These are phyloP conservation scores for Microtus pennsylvanicus DNA, from an alignment of 2,113 vertebrate species.

Conservation along the genomic window DNA sequence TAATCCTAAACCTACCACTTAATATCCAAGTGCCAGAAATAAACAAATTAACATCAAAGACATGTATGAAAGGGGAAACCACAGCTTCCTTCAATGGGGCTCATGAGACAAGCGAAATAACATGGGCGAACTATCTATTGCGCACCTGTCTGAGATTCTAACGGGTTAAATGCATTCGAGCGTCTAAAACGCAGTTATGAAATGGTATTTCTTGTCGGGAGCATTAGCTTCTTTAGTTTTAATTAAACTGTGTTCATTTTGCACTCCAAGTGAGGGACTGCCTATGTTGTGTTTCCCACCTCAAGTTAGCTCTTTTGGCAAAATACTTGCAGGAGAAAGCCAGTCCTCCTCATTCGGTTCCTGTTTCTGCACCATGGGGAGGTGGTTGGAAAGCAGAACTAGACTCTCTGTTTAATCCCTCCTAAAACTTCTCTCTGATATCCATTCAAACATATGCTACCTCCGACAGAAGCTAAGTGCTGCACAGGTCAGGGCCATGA, in stretches of 20 bases:
- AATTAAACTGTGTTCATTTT: neutral
- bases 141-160: neutral
- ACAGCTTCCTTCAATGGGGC: neutral
- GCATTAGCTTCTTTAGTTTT: neutral
- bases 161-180: neutral
- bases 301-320: neutral
- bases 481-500: neutral
- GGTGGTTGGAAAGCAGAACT: slow-evolving; percentile 48
- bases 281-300: neutral
- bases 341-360: neutral
- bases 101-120: neutral
- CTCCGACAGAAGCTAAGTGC: neutral
- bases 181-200: neutral
- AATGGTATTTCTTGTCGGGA: neutral
- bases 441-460: neutral
- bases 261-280: neutral
- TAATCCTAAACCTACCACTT: neutral
- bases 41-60: neutral
- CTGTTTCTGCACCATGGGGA: slow-evolving; percentile 11
- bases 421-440: neutral
- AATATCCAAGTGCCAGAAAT: neutral
- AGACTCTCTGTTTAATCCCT: neutral
- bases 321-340: neutral
- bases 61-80: neutral
- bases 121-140: neutral